These are phyloP conservation scores for Melangyna quadrimaculata DNA, from an alignment of 2,888 invertebrate genomes.

Conservation along the genomic window DNA sequence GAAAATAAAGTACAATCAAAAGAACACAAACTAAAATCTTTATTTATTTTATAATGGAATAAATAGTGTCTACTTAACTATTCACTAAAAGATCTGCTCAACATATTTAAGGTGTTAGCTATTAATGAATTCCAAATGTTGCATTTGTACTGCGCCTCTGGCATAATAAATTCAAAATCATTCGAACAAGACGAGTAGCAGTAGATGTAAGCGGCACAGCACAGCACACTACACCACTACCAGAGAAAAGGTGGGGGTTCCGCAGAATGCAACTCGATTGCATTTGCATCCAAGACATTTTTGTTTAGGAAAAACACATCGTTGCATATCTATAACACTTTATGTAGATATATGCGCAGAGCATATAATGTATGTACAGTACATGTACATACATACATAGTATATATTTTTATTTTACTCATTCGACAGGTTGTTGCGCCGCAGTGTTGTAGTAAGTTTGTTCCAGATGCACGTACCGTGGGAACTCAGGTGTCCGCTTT, in stretches of 20 bases:
- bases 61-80: neutral
- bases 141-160: conserved; percentile 45
- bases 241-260: conserved; percentile 59
- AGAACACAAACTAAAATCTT: neutral
- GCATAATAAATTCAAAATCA: conserved; percentile 67
- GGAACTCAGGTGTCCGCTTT: conserved; percentile 69
- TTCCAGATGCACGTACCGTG: conserved; percentile 67
- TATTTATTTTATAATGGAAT: neutral
- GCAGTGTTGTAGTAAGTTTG: conserved; percentile 44
- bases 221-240: neutral
- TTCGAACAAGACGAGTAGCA: conserved; percentile 61
- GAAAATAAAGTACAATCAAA: neutral
- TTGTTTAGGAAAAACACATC: conserved; percentile 61
- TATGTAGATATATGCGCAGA: neutral
- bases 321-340: neutral
- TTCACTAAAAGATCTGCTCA: conserved; percentile 17
- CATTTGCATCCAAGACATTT: conserved; percentile 67
- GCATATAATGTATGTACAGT: too few species aligned
- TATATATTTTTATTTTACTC: conserved; percentile 37
- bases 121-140: conserved; percentile 64
- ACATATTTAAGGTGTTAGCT: conserved; percentile 53
- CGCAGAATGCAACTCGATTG: conserved; percentile 61
- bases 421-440: conserved; percentile 69
- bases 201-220: neutral
- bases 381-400: neutral